These are phyloP conservation scores for Lathronympha strigana DNA, from an alignment of 2,888 invertebrate species.

Conservation along the genomic window DNA sequence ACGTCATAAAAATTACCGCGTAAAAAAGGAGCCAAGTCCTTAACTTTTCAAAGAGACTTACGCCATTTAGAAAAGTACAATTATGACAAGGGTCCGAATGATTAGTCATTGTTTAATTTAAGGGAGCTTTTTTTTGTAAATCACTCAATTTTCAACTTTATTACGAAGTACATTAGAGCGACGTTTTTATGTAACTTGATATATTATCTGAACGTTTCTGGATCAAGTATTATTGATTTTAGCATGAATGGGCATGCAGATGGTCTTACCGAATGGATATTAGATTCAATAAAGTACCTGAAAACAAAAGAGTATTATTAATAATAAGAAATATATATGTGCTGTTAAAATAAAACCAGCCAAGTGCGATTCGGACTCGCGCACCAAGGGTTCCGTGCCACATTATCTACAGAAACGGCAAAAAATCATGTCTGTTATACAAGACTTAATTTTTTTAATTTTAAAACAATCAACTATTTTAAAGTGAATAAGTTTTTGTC, in stretches of 20 bases:
- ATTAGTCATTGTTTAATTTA: conserved; percentile 38
- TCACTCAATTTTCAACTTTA: background rate
- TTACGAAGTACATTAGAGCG: background rate
- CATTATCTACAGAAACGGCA: too few relatives aligned
- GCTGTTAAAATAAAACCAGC: too few relatives aligned
- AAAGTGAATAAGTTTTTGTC: too few relatives aligned
- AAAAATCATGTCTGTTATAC: too few relatives aligned
- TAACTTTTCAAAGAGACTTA: background rate
- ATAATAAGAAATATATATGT: background rate
- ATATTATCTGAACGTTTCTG: conserved; percentile 12
- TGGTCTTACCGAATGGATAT: conserved; percentile 28
- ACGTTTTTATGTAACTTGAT: conserved; percentile 26
- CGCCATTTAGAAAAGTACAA: conserved; percentile 11
- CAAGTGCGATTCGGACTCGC: too few relatives aligned
- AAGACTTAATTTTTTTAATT: too few relatives aligned
- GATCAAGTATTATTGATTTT: conserved; percentile 31
- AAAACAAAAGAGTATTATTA: conserved; percentile 30
- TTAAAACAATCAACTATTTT: too few relatives aligned
- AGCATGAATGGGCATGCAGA: conserved; percentile 31
- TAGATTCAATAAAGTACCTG: conserved; percentile 30
- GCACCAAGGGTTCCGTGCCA: too few relatives aligned
- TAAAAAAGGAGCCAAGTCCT: background rate
- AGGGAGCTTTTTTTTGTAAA: conserved; percentile 16
- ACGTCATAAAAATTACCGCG: conserved; percentile 26
- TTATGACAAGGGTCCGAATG: conserved; percentile 36